Evolutionary conservation across 1,140 invertebrate species (phyloP).

Genomic region (Nephila pilipes): DNA sequence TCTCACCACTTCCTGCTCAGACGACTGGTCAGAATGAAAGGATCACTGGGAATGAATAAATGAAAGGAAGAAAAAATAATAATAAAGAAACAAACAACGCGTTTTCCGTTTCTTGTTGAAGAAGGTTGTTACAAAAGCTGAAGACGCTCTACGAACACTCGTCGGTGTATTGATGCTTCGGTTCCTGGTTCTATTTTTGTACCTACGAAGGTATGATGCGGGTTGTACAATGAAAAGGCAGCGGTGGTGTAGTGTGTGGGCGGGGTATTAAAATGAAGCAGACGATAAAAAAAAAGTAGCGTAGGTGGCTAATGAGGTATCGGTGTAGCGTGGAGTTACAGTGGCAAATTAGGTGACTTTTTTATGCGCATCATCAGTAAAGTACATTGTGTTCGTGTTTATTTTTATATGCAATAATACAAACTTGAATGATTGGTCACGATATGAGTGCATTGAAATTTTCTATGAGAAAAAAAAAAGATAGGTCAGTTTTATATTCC

Average conservation of each 20-base stretch:
- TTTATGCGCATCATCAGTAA: neutral
- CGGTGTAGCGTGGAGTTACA: constrained; percentile 1
- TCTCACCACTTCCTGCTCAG: constrained; percentile 40
- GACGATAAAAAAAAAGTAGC: constrained; percentile 29
- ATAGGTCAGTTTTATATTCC: too few relatives aligned
- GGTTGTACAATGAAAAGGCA: constrained; percentile 14
- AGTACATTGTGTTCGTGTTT: neutral
- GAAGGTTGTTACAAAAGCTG: neutral
- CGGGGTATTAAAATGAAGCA: constrained; percentile 46
- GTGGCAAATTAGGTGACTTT: constrained; percentile 35
- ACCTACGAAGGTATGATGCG: neutral
- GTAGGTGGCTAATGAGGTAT: constrained; percentile 60
- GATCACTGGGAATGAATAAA: neutral
- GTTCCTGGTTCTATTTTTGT: constrained; percentile 65
- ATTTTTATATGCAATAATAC: neutral
- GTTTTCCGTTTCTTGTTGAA: neutral
- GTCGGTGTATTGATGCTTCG: neutral
- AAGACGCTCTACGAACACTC: neutral
- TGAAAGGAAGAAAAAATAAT: neutral
- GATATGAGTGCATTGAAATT: too few relatives aligned
- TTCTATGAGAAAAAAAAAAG: too few relatives aligned
- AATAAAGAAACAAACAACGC: constrained; percentile 3
- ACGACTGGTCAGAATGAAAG: constrained; percentile 41
- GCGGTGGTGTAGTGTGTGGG: constrained; percentile 34
- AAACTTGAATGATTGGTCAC: neutral